Evolutionary conservation across 2,797 vertebrate species (phyloP).

Genomic region (Amphiprion clarkii): DNA sequence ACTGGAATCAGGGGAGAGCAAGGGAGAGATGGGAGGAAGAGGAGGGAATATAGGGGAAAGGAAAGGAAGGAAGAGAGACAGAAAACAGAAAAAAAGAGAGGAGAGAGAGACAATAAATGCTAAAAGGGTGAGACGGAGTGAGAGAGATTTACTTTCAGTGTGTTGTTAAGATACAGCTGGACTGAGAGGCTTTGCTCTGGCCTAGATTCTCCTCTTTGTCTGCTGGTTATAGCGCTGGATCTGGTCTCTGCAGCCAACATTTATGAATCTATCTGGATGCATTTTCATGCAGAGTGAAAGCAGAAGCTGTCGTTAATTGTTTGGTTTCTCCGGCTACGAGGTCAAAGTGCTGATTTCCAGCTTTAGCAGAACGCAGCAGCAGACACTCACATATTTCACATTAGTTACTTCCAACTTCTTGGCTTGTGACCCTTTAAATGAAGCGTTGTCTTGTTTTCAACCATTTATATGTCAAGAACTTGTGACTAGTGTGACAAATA

Average conservation of each 20-base stretch:
- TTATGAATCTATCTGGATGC: background rate
- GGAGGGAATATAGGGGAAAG: background rate
- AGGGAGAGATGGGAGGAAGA: background rate
- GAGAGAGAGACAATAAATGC: slow-evolving; percentile 6
- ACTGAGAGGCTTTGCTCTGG: slow-evolving; percentile 67
- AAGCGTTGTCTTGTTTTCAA: no score
- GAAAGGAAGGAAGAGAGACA: background rate
- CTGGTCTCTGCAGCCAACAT: slow-evolving; percentile 2
- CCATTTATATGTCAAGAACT: no score
- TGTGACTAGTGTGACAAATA: no score
- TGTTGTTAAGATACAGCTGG: slow-evolving; percentile 33
- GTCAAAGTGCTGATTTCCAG: background rate
- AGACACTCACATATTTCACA: no score
- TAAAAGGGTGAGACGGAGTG: slow-evolving; percentile 13
- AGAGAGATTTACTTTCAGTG: slow-evolving; percentile 45
- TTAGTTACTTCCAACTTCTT: no score
- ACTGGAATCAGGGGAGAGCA: slow-evolving; percentile 48
- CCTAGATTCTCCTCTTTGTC: slow-evolving; percentile 58
- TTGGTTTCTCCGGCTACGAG: no score
- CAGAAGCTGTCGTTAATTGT: no score
- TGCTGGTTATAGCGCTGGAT: background rate
- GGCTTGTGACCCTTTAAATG: no score
- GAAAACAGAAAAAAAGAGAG: background rate
- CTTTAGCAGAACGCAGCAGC: background rate
- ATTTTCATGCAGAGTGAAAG: background rate